Evolutionary conservation across 2,888 invertebrate genomes (phyloP), one percentile per base, ranked within the genome.

Genomic region (Dasypogon diadema): DNA sequence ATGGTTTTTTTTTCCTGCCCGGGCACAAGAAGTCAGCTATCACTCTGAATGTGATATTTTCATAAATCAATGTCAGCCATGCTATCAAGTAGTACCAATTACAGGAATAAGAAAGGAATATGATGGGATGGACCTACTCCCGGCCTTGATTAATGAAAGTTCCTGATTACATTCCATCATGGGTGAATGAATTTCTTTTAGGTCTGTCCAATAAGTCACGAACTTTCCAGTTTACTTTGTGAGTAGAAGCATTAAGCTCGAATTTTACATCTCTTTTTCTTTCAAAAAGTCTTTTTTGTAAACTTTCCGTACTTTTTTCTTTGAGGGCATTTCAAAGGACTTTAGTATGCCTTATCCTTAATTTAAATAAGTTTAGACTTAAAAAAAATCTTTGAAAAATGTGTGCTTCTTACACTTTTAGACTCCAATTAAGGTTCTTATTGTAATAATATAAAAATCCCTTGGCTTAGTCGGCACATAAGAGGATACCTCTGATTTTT

Each of bases 1-100:
- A 21, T 37, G 37, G 16, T 4, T 8, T 51, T 18, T 60, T 60
- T 56, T 60, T 37, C 37, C 18, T 14, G 21, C 18, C 37, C 8
- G 16, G 21, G 48, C 48, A 74, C 14, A 34, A 58, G 73, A 77
- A 74, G 75, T 77, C 75, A 75, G 68, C 70, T 75, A 63, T 77
- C 77, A 75, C 73, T 74, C 34, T 65, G 51, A 58, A 54, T 68
- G 65, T 68, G 56, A 63, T 63, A 77, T 75, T 77, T 77, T 77
- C 77, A 77, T 77, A 77, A 77, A 77, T 77, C 77, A 77, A 77
- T 60, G 77, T 77, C 77, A 77, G 21, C 54, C n/a, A 37, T 65
- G 46, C 42, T 21, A 46, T 65, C 21, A 22, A 65, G 46, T 46
- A 65, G 22, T 46, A 65, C 65, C 65, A 22, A 65, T 65, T 65